Evolutionary conservation across 1,140 invertebrate species (phyloP), one percentile per base, ranked within the genome.

Genomic region (Pomacea maculata): DNA sequence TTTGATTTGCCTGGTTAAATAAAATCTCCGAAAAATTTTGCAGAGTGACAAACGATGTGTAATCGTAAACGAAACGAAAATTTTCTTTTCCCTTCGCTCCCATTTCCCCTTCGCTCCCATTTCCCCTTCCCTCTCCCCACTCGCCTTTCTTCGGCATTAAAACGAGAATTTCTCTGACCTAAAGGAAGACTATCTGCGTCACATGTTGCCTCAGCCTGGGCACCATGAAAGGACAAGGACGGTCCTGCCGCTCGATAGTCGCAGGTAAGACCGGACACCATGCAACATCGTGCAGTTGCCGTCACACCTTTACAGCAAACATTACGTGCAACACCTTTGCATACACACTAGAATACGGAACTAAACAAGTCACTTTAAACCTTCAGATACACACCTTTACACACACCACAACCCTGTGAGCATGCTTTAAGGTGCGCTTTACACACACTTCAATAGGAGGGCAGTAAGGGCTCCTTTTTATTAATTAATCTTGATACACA

Each of bases 231-330:
- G 5, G 61, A 34, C n/a, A 64, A 76, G 75, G 84, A 82, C 4
- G 82, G 82, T n/a, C 84, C 84, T 0, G 82, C 75, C 61, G 68
- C 81, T 52, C 72, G 63, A 75, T 83, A 85, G 34, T 73, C 74
- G 75, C 82, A 85, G 57, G 65, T 70, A 11, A 85, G 71, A 5
- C 76, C 75, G 9, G 57, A n/a, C 61, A 75, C 52, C 25, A 78
- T 78, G 61, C 84, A 83, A 64, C 84, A 85, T n/a, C 82, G 34
- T 45, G 82, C 84, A 17, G 64, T 64, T 12, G 84, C 84, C 55
- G 79, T 80, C n/a, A 85, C 82, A 54, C 78, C 82, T 85, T 68
- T 34, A 34, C 10, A 65, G n/a, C 12, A 45, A 45, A 45, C 34
- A 45, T 45, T 4, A 45, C 6, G 34, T 2, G 34, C 2, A 45